Percentiles rank a stretch among this genome's conserved stretches.
Conservation (phyloP, 2,797 vertebrate species). For the Zenarchopterus dispar region DNA sequence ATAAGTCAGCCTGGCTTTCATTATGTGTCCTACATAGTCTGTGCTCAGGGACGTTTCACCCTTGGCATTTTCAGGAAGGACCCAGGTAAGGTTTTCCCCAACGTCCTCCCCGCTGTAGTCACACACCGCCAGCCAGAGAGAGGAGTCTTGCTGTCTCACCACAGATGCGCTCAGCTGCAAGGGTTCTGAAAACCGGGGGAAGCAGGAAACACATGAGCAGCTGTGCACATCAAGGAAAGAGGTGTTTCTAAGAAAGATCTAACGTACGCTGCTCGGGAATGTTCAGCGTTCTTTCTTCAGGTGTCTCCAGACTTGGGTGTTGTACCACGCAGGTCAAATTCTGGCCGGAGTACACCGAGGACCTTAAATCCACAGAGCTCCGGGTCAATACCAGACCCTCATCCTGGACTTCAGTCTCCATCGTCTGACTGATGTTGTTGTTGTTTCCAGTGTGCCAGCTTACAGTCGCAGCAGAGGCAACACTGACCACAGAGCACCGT, state of each 20-base stretch:
- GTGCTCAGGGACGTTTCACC: constrained; percentile 35
- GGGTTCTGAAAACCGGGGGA: constrained; percentile 52
- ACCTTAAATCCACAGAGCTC: constrained; percentile 59
- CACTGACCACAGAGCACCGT: constrained; percentile 68
- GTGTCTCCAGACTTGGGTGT: constrained; percentile 57
- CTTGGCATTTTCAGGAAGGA: constrained; percentile 61
- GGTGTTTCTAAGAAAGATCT: constrained; percentile 18
- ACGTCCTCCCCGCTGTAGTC: constrained; percentile 53
- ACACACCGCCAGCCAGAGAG: constrained; percentile 75
- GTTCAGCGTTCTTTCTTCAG: constrained; percentile 55
- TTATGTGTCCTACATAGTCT: constrained; percentile 34
- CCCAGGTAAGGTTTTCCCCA: constrained; percentile 68
- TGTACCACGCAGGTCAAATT: constrained; percentile 71
- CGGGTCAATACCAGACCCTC: constrained; percentile 34
- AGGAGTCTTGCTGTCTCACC: constrained; percentile 41
- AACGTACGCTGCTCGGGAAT: constrained; percentile 66
- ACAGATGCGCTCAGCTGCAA: constrained; percentile 58
- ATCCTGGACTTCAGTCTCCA: constrained; percentile 31
- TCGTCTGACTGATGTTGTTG: constrained; percentile 14
- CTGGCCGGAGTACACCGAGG: constrained; percentile 69
- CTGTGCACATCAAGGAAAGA: constrained; percentile 21
- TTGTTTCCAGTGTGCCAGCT: constrained; percentile 61
- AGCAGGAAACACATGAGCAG: constrained; percentile 32
- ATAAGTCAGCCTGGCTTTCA: constrained; percentile 61
- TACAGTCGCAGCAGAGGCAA: constrained; percentile 56